Base-by-base conservation (phyloP, 1,140 invertebrate genomes). In the Drosophila repleta region DNA sequence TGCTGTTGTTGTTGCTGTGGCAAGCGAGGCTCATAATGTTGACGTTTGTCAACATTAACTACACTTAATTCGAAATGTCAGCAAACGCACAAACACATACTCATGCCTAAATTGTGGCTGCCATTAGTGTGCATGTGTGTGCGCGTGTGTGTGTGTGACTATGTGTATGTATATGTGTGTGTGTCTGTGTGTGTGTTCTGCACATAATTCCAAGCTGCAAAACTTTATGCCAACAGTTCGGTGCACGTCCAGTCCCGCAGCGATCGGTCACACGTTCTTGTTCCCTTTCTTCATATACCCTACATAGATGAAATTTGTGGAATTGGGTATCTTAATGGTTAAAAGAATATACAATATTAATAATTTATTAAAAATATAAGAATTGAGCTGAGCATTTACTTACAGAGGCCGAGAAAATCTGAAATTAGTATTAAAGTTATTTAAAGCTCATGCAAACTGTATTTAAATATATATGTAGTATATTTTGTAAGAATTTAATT, bases 1-100 rank as follows among this genome's bases (percentile, higher is more conserved):
- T 46, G 39, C 11, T 61, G 56, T 6, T 78, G 61, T 56, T 71
- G 62, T 49, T 81, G 57, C 37, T 74, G 15, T 60, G 53, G 57
- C 51, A 55, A 58, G 57, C 64, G 57, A 64, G 71, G 37, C 67
- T 56, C 71, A 69, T 74, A 74, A 63, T 69, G 65, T 71, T 75
- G 73, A 78, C 80, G 79, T 79, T 79, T 83, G 80, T 84, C 76
- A 84, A 79, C 80, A 84, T 84, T 84, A 84, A 84, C 72, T 84
- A 84, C 80, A 79, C 80, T 84, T 84, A 84, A 84, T 84, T 84
- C 80, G 79, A 84, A 84, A 76, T 84, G 80, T 79, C 80, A 84
- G 63, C 69, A 63, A 26, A 26, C 24, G 48, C 61, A 53, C 57
- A 48, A 18, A 56, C 29, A 63, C 57, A 58, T 21, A 10, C 26